Conservation (phyloP, 1,140 invertebrate genomes). For the Drosophila simulans region DNA sequence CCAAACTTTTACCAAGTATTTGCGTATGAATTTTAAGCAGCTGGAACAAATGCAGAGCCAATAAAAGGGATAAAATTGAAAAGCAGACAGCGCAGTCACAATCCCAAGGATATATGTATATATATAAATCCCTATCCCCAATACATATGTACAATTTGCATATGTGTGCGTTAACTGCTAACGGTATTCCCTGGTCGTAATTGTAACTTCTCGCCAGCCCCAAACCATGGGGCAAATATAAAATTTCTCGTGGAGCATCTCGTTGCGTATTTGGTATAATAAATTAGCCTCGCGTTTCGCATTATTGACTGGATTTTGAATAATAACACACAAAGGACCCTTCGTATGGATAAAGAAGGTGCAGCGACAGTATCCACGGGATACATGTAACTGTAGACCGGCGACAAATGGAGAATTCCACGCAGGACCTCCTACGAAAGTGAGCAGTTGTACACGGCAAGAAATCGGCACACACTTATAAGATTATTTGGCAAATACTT, state of each 20-base stretch:
- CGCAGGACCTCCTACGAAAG: constrained; percentile 17
- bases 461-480: background rate
- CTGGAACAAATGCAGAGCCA: constrained; percentile 72
- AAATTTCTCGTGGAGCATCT: constrained; percentile 24
- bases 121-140: background rate
- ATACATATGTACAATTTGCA: constrained; percentile 17
- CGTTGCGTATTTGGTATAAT: constrained; percentile 64
- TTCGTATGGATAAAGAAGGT: constrained; percentile 23
- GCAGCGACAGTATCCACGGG: constrained; percentile 9
- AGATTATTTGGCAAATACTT: no score
- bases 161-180: constrained; percentile 21
- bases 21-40: constrained; percentile 81
- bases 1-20: constrained; percentile 39
- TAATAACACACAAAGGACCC: constrained; percentile 82
- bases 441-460: constrained; percentile 11
- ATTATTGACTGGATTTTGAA: constrained; percentile 84
- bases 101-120: background rate
- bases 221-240: background rate
- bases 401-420: constrained; percentile 49
- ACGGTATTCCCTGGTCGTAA: constrained; percentile 45
- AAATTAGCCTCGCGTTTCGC: constrained; percentile 79
- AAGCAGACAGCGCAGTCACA: constrained; percentile 27
- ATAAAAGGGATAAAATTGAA: constrained; percentile 83
- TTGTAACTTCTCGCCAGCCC: constrained; percentile 52
- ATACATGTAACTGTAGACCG: constrained; percentile 45